These are phyloP conservation scores for Apteryx mantelli DNA, from an alignment of 2,113 vertebrate species.

Conservation along the genomic window DNA sequence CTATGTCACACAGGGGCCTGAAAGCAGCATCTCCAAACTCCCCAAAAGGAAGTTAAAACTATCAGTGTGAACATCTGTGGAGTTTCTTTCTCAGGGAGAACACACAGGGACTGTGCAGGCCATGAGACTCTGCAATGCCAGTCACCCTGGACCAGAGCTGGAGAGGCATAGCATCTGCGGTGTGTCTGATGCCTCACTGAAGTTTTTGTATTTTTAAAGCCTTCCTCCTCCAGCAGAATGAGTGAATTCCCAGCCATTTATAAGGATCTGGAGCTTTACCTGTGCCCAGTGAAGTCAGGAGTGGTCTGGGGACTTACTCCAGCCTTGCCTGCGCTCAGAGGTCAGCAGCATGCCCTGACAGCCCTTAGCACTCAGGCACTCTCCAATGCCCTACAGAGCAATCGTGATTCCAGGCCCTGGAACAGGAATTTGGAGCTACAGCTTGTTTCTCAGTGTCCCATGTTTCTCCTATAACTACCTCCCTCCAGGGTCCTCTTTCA, in stretches of 20 bases:
- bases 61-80: neutral
- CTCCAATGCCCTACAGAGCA: rapidly evolving
- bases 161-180: neutral
- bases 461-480: neutral
- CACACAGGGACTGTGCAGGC: neutral
- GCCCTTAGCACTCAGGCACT: no score
- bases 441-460: neutral
- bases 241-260: neutral
- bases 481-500: no score
- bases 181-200: neutral
- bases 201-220: neutral
- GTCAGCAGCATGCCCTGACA: no score
- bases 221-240: neutral
- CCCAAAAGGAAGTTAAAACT: neutral
- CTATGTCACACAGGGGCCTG: neutral
- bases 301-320: no score
- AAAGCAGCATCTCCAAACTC: neutral
- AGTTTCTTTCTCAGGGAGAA: neutral
- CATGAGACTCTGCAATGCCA: neutral
- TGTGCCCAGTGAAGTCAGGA: neutral
- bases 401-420: neutral
- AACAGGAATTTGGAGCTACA: neutral
- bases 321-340: no score
- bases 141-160: neutral
- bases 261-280: neutral